These are phyloP conservation scores for Tholera decimalis DNA, from an alignment of 2,888 invertebrate species.

Conservation along the genomic window DNA sequence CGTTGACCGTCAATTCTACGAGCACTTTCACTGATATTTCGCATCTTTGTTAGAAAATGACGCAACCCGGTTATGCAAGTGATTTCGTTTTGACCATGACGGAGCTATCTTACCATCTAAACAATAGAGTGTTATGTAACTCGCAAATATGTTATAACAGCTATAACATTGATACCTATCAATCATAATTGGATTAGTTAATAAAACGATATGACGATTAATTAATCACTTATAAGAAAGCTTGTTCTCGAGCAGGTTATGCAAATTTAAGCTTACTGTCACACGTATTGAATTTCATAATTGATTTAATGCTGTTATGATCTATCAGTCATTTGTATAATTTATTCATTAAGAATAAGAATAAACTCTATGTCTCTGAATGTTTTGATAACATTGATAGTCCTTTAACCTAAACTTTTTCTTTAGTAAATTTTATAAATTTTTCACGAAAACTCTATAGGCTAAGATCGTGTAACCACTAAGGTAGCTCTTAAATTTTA, in stretches of 20 bases:
- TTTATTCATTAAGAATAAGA: conserved; percentile 11
- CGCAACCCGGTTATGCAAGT: conserved; percentile 75
- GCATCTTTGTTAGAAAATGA: conserved; percentile 76
- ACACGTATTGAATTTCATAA: conserved; percentile 32
- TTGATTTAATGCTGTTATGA: conserved; percentile 32
- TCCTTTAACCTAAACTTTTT: background rate
- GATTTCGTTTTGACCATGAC: conserved; percentile 73
- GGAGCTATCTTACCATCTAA: conserved; percentile 39
- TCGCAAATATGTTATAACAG: conserved; percentile 9
- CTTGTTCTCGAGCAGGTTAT: conserved; percentile 41
- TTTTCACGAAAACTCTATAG: background rate
- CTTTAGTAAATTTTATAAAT: background rate
- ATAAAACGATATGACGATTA: conserved; percentile 3
- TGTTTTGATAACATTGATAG: background rate
- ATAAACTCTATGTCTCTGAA: conserved; percentile 25
- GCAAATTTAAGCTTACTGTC: conserved; percentile 32
- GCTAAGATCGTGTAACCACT: too few species aligned
- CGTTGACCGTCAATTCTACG: conserved; percentile 74
- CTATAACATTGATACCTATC: conserved; percentile 11
- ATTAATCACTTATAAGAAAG: conserved; percentile 39
- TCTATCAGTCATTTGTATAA: conserved; percentile 6
- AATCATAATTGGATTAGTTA: conserved; percentile 28
- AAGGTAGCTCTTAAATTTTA: background rate
- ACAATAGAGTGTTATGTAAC: conserved; percentile 30
- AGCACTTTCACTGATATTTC: conserved; percentile 86